Percentiles rank a stretch among this genome's conserved stretches.
These are phyloP conservation scores for Leptodon cayanensis DNA, from an alignment of 2,797 vertebrate genomes.

Conservation along the genomic window DNA sequence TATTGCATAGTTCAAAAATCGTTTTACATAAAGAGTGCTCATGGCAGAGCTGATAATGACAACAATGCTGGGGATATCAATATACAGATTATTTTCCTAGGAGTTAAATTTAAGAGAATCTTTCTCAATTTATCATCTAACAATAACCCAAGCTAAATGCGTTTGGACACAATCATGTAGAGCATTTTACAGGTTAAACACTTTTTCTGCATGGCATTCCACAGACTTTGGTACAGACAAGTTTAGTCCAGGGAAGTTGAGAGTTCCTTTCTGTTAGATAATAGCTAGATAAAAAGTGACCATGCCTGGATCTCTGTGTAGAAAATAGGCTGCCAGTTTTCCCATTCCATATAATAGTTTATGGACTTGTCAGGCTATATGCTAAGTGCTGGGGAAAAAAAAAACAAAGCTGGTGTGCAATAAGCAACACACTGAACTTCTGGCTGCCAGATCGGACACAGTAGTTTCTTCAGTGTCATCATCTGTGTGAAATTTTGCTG, in stretches of 20 bases:
- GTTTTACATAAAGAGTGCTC: not conserved
- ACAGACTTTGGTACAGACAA: not conserved
- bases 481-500: not conserved
- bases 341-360: not conserved
- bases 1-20: not conserved
- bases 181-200: not conserved
- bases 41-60: not conserved
- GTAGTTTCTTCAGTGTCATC: not conserved
- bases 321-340: not conserved
- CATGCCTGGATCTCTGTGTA: not conserved
- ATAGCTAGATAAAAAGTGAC: not conserved
- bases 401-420: rapidly evolving
- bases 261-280: not conserved
- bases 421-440: not conserved
- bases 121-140: not conserved
- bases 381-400: not conserved
- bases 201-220: not conserved
- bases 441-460: not conserved
- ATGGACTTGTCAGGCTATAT: not conserved
- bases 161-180: not conserved
- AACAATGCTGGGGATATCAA: not conserved
- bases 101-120: not conserved
- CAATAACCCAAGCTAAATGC: not conserved
- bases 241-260: not conserved
- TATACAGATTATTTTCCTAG: not conserved